Evolutionary conservation across 2,113 vertebrate genomes (phyloP), one percentile per base, ranked within the genome.

Genomic region (Plectropomus leopardus): DNA sequence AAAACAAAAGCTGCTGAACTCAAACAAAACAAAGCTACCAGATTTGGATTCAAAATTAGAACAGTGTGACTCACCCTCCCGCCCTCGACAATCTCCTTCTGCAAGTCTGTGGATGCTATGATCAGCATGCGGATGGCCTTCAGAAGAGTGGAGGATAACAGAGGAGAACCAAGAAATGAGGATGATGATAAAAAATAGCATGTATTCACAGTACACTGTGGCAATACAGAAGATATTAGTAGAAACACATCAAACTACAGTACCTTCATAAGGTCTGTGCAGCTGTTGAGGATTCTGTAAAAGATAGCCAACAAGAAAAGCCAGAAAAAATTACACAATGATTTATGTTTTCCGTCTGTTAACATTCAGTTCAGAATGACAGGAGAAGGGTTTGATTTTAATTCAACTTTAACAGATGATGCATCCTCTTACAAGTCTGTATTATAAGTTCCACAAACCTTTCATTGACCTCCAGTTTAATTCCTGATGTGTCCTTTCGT

Each of bases 241-340:
- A 36, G 2, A 69, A 61, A 61, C 7, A 21, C 11, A 47, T 34
- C 2, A 21, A 36, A 47, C 2, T 23, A 51, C 26, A 45, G 67
- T 92, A 99, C 98, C 97, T 98, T 98, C 98, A 99, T 99, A 8
- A 99, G 94, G 70, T 96, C 97, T 0, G 98, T 99, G 92, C 98
- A 99, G 82, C 96, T 97, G 86, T 94, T 92, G 40, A 99, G 94
- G 89, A 99, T 99, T 91, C 98, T 99, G 59, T 14, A 82, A 84
- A n/a, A n/a, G n/a, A n/a, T n/a, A n/a, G n/a, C n/a, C n/a, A n/a
- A n/a, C n/a, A n/a, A n/a, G n/a, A n/a, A n/a, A n/a, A n/a, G n/a
- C n/a, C n/a, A n/a, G n/a, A n/a, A n/a, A 32, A 30, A 61, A 15
- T 65, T 14, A 34, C 1, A n/a, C 17, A 19, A 10, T 51, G 8